Base-by-base conservation (phyloP, 2,113 vertebrate genomes). In the Ageneiosus marmoratus region DNA sequence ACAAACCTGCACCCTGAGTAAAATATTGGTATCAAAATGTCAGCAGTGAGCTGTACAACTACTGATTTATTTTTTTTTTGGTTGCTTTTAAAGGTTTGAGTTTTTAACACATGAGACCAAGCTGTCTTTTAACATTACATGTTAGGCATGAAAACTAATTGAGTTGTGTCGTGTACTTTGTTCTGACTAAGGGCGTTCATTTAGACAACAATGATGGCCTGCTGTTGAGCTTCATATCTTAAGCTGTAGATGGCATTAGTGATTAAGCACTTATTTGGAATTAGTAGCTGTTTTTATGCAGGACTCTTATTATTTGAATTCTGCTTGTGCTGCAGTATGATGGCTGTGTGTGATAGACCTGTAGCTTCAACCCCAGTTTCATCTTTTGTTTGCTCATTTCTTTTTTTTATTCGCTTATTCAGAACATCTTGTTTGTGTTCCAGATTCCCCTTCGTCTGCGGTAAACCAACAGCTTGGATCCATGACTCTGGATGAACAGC, bases 381-480 rank as follows among this genome's bases (percentile, higher is more conserved):
- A 76, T 55, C 29, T 0, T 65, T 77, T 55, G 8, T 72, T 78
- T 77, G 44, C 50, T 63, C 13, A 55, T 74, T 63, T 13, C 53
- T 87, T 79, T 82, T 55, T 81, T 69, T 24, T 37, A 18, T 84
- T 81, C 78, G 16, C 78, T 94, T 95, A 94, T 94, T 95, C 92
- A 95, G 95, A 93, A 93, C 90, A 91, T 96, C 91, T 97, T 88
- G 6, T 97, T 97, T 97, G 95, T 97, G 94, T 98, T 98, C 94
- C 97, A 99, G 97, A 98, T 97, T 98, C 97, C 90, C 96, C 97
- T 93, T 97, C 97, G 91, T 97, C 97, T 94, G 96, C 96, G 95
- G 97, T 97, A 94, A 98, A 98, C 96, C 97, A 96, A 97, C 96
- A 98, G 95, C 97, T 98, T 92, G 97, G 97, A 97, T 97, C 97